A percentile compares a stretch with the other conserved stretches of the same genome.
Conservation (phyloP, 2,113 vertebrate species). For the Poeciliopsis prolifica region DNA sequence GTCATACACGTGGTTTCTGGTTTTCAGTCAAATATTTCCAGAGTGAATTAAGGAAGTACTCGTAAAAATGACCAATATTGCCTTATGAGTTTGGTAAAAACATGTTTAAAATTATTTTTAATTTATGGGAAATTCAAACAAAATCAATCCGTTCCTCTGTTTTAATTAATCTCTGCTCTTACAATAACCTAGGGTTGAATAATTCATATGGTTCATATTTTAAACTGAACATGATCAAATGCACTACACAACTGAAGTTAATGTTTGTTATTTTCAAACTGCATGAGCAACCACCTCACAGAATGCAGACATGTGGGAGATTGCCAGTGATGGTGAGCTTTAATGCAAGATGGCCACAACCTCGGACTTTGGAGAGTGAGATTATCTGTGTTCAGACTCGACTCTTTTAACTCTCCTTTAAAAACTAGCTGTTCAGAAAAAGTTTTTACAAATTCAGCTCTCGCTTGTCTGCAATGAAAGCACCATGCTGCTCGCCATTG, state of each 20-base stretch:
- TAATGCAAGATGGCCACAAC: not conserved
- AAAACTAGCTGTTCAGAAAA: conserved; percentile 42
- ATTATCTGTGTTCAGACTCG: conserved; percentile 35
- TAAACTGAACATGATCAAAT: not conserved
- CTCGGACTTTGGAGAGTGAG: not conserved
- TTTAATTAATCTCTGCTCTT: too few relatives aligned
- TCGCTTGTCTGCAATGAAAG: conserved; percentile 1
- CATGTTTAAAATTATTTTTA: not conserved
- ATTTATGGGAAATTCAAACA: not conserved
- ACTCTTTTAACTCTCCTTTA: conserved; percentile 55
- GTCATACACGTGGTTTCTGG: not conserved
- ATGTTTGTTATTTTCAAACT: not conserved
- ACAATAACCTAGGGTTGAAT: not conserved
- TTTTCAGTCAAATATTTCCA: not conserved
- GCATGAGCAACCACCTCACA: not conserved
- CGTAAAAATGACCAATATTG: not conserved
- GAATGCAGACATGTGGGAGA: not conserved
- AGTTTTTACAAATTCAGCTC: not conserved
- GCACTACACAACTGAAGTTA: too few relatives aligned
- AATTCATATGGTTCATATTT: not conserved
- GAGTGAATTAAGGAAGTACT: not conserved
- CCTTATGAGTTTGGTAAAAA: not conserved
- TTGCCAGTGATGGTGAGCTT: not conserved
- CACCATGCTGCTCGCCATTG: conserved; percentile 1
- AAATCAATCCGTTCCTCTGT: not conserved